Percentiles rank a stretch among this genome's conserved stretches.
Evolutionary conservation across 2,888 invertebrate species (phyloP).

Genomic region (Esperia sulphurella): DNA sequence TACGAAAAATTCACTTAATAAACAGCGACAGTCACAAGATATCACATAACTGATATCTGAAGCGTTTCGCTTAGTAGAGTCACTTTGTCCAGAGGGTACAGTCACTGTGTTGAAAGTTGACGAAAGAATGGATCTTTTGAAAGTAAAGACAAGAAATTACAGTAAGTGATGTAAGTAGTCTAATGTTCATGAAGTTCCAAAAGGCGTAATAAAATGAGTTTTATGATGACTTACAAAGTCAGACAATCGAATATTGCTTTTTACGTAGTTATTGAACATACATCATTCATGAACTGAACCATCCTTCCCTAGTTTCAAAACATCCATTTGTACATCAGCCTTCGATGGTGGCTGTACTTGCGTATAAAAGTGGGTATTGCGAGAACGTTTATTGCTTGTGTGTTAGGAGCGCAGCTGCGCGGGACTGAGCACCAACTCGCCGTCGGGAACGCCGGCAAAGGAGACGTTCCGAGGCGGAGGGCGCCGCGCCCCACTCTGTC

Average conservation of each 20-base stretch:
- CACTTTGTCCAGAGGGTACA: slow-evolving; percentile 31
- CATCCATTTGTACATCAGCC: slow-evolving; percentile 1
- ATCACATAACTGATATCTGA: slow-evolving; percentile 46
- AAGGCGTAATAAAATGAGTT: not conserved
- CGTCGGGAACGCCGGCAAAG: slow-evolving; percentile 71
- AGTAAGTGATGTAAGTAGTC: not conserved
- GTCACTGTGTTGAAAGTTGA: not conserved
- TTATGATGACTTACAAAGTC: not conserved
- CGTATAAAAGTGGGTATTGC: slow-evolving; percentile 41
- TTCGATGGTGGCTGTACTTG: slow-evolving; percentile 19
- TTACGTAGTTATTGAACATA: not conserved
- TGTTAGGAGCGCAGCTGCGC: slow-evolving; percentile 80
- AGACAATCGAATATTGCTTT: not conserved
- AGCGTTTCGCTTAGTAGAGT: slow-evolving; percentile 42
- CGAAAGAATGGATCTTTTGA: not conserved
- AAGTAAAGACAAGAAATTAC: not conserved
- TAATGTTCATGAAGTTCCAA: too few species aligned
- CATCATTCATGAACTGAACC: not conserved
- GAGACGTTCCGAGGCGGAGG: slow-evolving; percentile 70
- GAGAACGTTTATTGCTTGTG: slow-evolving; percentile 57
- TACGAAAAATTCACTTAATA: slow-evolving; percentile 48
- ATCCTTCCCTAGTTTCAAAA: not conserved
- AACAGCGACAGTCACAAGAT: slow-evolving; percentile 42
- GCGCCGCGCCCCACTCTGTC: slow-evolving; percentile 31
- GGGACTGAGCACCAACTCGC: slow-evolving; percentile 82